These are phyloP conservation scores for Ctenochaetus hawaiiensis DNA, from an alignment of 2,797 vertebrate genomes.

Conservation along the genomic window DNA sequence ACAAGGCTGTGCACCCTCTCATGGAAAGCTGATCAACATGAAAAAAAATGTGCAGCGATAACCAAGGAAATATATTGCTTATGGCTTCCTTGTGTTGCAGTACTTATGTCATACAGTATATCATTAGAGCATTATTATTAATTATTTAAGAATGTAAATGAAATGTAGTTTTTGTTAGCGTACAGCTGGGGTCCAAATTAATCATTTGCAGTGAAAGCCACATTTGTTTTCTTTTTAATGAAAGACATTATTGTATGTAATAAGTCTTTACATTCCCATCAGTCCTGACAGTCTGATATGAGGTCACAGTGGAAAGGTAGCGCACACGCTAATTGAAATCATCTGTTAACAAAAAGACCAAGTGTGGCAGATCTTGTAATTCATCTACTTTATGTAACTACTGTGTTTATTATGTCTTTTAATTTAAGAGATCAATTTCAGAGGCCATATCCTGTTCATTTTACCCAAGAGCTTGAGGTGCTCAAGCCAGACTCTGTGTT, in stretches of 20 bases:
- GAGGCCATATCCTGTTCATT: slow-evolving; percentile 47
- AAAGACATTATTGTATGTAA: slow-evolving; percentile 31
- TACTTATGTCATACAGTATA: slow-evolving; percentile 3
- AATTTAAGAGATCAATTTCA: slow-evolving; percentile 33
- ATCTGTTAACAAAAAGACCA: slow-evolving; percentile 35
- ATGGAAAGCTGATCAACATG: slow-evolving; percentile 36
- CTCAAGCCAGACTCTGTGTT: slow-evolving; percentile 2
- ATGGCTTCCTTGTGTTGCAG: slow-evolving; percentile 13
- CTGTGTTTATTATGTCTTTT: slow-evolving; percentile 60
- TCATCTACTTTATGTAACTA: slow-evolving; percentile 41
- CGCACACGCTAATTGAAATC: slow-evolving; percentile 37
- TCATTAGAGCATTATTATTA: not conserved
- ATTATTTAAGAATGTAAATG: not conserved
- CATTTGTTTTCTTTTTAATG: slow-evolving; percentile 29
- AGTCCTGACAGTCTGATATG: slow-evolving; percentile 15
- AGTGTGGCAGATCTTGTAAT: slow-evolving; percentile 55
- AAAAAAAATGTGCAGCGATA: slow-evolving; percentile 17
- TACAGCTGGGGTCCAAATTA: slow-evolving; percentile 16
- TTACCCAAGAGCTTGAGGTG: slow-evolving; percentile 15
- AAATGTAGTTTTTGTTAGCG: not conserved
- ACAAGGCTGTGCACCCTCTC: slow-evolving; percentile 24
- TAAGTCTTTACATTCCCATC: slow-evolving; percentile 32
- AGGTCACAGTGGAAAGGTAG: slow-evolving; percentile 46
- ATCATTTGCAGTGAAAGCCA: not conserved
- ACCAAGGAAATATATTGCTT: slow-evolving; percentile 21